Base-by-base conservation (phyloP, 2,113 vertebrate genomes). In the Meles meles region DNA sequence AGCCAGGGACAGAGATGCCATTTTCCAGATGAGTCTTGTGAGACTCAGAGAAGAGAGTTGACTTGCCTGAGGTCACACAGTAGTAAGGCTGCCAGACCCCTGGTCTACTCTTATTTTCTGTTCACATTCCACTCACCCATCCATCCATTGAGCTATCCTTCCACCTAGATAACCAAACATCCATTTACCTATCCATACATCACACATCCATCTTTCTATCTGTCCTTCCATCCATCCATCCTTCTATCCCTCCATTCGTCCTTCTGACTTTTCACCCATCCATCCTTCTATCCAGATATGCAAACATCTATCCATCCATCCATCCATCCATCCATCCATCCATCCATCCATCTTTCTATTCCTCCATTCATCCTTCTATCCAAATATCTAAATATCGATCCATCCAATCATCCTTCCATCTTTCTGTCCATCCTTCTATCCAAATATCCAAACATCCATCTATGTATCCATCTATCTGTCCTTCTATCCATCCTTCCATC, bases 191-290 rank as follows among this genome's bases (percentile, higher is more conserved):
- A 17, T 6, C 42, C 3, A 18, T 8, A 7, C 11, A 27, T 55
- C 39, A 79, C 1, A 65, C 44, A 63, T 0, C 7, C 37, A 14
- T 72, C 2, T 5, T 57, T 25, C 11, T 5, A 18, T 6, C 10
- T 34, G 1, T 11, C 5, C 42, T 17, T 4, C 1, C 6, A 65
- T 18, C 20, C 7, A 23, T 6, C 7, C 34, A 4, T 15, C 5
- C 15, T 34, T 6, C 8, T 23, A 37, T 3, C 6, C 31, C 55
- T 0, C 1, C 37, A 47, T 1, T 12, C 14, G 1, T 11, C 3
- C 42, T 31, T 6, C 6, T 23, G 31, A 1, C 4, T 25, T 39
- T 0, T 0, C 37, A 69, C 0, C 23, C 25, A n/a, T 1, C 34
- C 29, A 34, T 5, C 14, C 8, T 23, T 57, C 12, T 20, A 52